A percentile compares a stretch with the other conserved stretches of the same genome.
These are phyloP conservation scores for Philereme transversata DNA, from an alignment of 2,888 invertebrate genomes.

Conservation along the genomic window DNA sequence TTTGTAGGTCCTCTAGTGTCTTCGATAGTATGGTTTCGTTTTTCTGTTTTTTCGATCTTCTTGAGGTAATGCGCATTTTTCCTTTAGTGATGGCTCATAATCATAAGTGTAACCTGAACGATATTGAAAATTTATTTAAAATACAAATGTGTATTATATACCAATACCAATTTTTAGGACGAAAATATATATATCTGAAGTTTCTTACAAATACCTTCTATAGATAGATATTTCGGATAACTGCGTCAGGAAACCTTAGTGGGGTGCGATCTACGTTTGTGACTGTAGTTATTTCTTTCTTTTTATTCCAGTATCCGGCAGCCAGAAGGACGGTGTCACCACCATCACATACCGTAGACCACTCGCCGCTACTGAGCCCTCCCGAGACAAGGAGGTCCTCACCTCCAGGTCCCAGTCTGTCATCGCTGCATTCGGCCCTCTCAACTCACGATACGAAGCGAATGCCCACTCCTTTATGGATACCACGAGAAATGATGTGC, in stretches of 20 bases:
- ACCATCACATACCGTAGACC: constrained; percentile 91
- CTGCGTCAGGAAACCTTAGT: background rate
- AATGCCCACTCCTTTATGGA: constrained; percentile 91
- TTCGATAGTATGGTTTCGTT: too few relatives aligned
- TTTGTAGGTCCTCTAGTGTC: too few relatives aligned
- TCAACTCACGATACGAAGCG: constrained; percentile 91
- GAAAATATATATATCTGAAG: too few relatives aligned
- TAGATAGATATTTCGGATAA: background rate
- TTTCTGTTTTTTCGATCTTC: too few relatives aligned
- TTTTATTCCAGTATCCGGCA: constrained; percentile 85
- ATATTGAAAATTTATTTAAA: too few relatives aligned
- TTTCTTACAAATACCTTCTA: too few relatives aligned
- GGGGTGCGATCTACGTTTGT: background rate
- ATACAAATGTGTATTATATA: too few relatives aligned
- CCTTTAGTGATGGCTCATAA: too few relatives aligned
- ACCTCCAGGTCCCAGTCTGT: constrained; percentile 88
- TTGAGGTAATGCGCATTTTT: too few relatives aligned
- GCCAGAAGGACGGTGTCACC: constrained; percentile 91
- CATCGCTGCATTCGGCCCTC: constrained; percentile 94
- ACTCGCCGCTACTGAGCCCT: constrained; percentile 89
- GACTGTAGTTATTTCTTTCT: background rate
- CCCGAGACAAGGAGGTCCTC: constrained; percentile 88
- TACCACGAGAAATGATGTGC: constrained; percentile 88
- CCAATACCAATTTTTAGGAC: too few relatives aligned
- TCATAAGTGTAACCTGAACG: too few relatives aligned